These are phyloP conservation scores for Meiosimyza decipiens DNA, from an alignment of 2,888 invertebrate species.

Conservation along the genomic window DNA sequence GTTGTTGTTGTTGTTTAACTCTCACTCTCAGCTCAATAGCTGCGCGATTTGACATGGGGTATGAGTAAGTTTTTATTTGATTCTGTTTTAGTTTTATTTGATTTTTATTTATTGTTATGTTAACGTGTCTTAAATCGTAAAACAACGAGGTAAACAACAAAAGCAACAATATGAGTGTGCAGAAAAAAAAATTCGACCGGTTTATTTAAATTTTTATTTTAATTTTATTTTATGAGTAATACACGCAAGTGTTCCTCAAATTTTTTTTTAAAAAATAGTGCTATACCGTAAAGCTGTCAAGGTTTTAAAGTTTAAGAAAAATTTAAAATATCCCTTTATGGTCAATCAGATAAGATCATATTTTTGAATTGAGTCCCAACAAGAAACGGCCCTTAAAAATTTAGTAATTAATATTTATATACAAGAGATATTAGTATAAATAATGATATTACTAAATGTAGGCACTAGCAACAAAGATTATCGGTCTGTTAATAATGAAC, in stretches of 20 bases:
- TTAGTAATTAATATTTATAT: too few relatives aligned
- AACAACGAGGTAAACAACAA: slow-evolving; percentile 14
- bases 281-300: not conserved
- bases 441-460: too few relatives aligned
- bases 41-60: not conserved
- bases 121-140: slow-evolving; percentile 4
- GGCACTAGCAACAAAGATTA: too few relatives aligned
- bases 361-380: too few relatives aligned
- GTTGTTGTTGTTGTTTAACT: slow-evolving; percentile 16
- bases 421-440: too few relatives aligned
- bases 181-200: slow-evolving; percentile 23
- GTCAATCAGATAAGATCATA: too few relatives aligned
- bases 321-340: not conserved
- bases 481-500: too few relatives aligned
- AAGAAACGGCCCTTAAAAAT: too few relatives aligned
- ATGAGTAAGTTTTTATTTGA: not conserved
- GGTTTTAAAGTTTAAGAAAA: not conserved
- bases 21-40: slow-evolving; percentile 32
- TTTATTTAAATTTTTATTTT: slow-evolving; percentile 14
- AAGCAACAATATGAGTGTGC: slow-evolving; percentile 7
- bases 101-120: not conserved
- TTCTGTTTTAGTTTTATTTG: slow-evolving; percentile 17
- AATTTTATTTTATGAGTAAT: not conserved
- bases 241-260: not conserved
- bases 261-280: not conserved